Base-by-base conservation (phyloP, 1,140 invertebrate species). In the Cataglyphis hispanica region DNA sequence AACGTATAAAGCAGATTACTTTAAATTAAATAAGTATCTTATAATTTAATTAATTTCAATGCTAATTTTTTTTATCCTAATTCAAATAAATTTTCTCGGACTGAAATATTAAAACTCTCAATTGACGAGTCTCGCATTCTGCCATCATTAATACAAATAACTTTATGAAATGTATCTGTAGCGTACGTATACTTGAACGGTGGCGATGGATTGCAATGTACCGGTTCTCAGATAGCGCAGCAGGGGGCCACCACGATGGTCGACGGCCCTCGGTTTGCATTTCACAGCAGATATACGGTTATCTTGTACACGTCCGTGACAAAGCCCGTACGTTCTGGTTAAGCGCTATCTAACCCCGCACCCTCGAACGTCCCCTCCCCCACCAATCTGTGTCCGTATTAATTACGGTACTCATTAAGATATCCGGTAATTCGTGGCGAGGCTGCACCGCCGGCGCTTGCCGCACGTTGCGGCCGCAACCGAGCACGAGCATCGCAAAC, bases 321-420 rank as follows among this genome's bases (percentile, higher is more conserved):
- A 92, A 93, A 93, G 91, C 91, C 88, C 87, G 91, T 92, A 91
- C 93, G 92, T 93, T 92, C 89, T 89, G 88, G 92, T 93, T 93
- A 91, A 91, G 88, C 92, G 90, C 89, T 93, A 93, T 93, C 92
- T 93, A 89, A 63, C 86, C 85, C 75, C 83, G 77, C 80, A 66
- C 58, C 78, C 87, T 84, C 89, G 80, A 90, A 91, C 91, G 90
- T 93, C 91, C 91, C 91, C 91, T n/a, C n/a, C n/a, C n/a, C n/a
- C n/a, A n/a, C 92, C 93, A 93, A 95, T 95, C 93, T 92, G 91
- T 91, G 93, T 94, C 90, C 93, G 93, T 94, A 94, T 95, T 95
- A 95, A 95, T 94, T 95, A 95, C 93, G 92, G 92, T 91, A 94
- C 93, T 95, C 93, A 94, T 95, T 95, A 94, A 95, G 94, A 94